These are phyloP conservation scores for Microcaecilia unicolor DNA, from an alignment of 2,797 vertebrate species.

Conservation along the genomic window DNA sequence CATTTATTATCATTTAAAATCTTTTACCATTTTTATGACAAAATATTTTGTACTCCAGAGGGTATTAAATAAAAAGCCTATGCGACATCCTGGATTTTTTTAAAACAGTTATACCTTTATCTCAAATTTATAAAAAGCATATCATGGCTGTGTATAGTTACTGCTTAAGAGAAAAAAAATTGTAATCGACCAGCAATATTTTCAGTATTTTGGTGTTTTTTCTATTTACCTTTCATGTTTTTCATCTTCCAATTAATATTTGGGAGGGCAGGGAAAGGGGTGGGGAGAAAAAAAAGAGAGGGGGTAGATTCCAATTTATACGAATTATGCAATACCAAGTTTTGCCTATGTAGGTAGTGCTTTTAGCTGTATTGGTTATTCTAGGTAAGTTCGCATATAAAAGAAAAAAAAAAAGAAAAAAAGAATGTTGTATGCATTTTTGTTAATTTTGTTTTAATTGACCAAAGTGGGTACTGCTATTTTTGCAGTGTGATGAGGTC, in stretches of 20 bases:
- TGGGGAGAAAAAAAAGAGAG: too few relatives aligned
- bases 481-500: constrained; percentile 96
- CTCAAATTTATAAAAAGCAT: constrained; percentile 98
- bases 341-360: constrained; percentile 99
- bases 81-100: constrained; percentile 95
- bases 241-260: constrained; percentile 98
- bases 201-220: constrained; percentile 92
- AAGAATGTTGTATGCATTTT: constrained; percentile 62
- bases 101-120: constrained; percentile 96
- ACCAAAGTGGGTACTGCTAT: constrained; percentile 99
- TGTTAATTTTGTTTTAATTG: constrained; percentile 74
- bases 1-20: constrained; percentile 98
- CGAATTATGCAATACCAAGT: constrained; percentile 99
- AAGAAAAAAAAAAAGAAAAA: constrained; percentile 71
- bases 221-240: constrained; percentile 87
- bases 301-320: constrained; percentile 93
- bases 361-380: constrained; percentile 98
- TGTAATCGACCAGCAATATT: constrained; percentile 98
- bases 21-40: constrained; percentile 98
- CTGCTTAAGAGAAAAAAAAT: constrained; percentile 88
- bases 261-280: constrained; percentile 77
- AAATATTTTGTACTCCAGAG: constrained; percentile 99
- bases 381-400: constrained; percentile 96
- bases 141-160: constrained; percentile 99
- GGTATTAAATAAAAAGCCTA: constrained; percentile 63